Conservation (phyloP, 2,888 invertebrate species). For the Hypolimnas misippus region DNA sequence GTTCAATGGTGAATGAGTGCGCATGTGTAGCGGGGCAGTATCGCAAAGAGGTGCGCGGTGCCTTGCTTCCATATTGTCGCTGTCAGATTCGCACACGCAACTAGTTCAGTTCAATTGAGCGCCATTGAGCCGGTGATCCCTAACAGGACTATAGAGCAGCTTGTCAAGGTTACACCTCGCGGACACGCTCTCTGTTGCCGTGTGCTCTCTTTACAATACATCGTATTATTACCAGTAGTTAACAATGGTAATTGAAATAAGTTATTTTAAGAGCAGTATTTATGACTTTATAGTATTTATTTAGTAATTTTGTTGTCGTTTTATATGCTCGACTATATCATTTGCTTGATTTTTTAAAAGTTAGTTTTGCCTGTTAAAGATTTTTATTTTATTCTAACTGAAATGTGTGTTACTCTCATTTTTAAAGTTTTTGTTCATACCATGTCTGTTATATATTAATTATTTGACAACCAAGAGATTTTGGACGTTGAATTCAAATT, state of each 20-base stretch:
- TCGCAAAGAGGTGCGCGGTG: constrained; percentile 50
- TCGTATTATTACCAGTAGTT: constrained; percentile 24
- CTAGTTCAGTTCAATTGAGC: constrained; percentile 79
- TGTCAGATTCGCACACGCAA: constrained; percentile 75
- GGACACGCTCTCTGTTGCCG: constrained; percentile 50
- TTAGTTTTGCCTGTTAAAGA: neutral
- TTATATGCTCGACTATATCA: constrained; percentile 2
- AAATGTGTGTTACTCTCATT: constrained; percentile 2
- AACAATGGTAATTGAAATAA: constrained; percentile 32
- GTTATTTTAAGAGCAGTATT: constrained; percentile 17
- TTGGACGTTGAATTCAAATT: constrained; percentile 12
- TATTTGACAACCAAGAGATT: constrained; percentile 29
- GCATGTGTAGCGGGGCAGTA: constrained; percentile 41
- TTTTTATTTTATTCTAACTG: neutral
- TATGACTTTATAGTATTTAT: constrained; percentile 7
- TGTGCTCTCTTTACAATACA: constrained; percentile 52
- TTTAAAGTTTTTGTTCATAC: constrained; percentile 10
- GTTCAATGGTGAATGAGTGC: constrained; percentile 35
- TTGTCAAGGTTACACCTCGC: constrained; percentile 72
- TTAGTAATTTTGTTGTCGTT: constrained; percentile 1
- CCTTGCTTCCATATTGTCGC: constrained; percentile 55
- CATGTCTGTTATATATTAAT: neutral
- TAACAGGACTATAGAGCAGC: constrained; percentile 63
- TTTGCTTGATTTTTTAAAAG: constrained; percentile 3
- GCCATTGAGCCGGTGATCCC: constrained; percentile 75